phyloP scores from a whole-genome alignment of 2,797 vertebrate genomes.

The Chelidonichthys spinosus region DNA sequence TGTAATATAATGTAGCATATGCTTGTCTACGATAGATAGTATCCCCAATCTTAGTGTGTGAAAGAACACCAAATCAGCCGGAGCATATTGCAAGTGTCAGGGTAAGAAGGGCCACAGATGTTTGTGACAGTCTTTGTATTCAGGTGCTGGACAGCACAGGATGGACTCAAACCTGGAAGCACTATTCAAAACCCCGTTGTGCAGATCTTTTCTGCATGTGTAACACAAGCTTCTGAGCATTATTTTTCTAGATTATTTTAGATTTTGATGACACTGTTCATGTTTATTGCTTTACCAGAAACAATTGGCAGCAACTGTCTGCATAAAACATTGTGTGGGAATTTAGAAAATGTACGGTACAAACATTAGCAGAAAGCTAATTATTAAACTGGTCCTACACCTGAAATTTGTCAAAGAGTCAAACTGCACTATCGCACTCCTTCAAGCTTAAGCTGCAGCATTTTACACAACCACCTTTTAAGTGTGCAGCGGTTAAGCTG shows the following conservation, averaged over 20 bases:
- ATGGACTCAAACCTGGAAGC: constrained; percentile 22
- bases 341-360: not conserved
- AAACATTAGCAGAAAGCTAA: not conserved
- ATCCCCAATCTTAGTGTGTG: constrained; percentile 5
- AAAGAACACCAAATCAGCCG: constrained; percentile 14
- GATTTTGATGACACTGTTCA: not conserved
- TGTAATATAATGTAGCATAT: not conserved
- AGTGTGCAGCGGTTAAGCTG: not conserved
- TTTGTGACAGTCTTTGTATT: constrained; percentile 63
- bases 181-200: not conserved
- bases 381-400: not conserved
- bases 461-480: not conserved
- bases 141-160: constrained; percentile 23
- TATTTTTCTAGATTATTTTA: not conserved
- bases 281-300: not conserved
- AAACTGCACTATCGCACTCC: not conserved
- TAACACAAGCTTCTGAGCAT: not conserved
- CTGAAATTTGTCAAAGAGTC: not conserved
- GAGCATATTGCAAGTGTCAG: constrained; percentile 45
- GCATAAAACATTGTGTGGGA: not conserved
- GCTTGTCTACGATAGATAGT: not conserved
- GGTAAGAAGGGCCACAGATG: constrained; percentile 50
- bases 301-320: not conserved
- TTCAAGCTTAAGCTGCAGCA: not conserved
- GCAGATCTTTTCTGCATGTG: constrained; percentile 2